Conservation (phyloP, 30 jellyfish, hydroid and myxozoan genomes). For the Turritopsis rubra region DNA sequence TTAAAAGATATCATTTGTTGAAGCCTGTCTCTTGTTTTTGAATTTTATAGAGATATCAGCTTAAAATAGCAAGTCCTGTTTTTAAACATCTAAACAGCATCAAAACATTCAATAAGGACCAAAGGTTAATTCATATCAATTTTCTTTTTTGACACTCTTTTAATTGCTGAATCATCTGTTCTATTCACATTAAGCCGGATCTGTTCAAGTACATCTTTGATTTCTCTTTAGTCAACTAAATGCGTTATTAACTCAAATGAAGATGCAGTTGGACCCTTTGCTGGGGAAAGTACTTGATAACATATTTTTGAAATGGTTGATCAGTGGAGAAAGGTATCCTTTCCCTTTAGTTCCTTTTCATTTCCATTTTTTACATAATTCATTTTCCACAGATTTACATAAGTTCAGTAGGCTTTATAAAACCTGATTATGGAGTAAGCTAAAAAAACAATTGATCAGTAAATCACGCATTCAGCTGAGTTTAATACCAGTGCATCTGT, state of each 20-base stretch:
- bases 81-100: neutral
- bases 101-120: neutral
- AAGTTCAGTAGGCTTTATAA: too few species aligned
- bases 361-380: too few species aligned
- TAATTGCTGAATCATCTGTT: too few species aligned
- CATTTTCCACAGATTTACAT: too few species aligned
- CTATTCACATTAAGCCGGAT: too few species aligned
- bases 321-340: slow-evolving; percentile 10
- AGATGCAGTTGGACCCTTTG: neutral
- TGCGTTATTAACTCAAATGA: neutral
- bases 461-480: too few species aligned
- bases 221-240: neutral
- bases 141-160: too few species aligned
- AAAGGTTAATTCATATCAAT: neutral
- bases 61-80: neutral
- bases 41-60: neutral
- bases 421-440: too few species aligned
- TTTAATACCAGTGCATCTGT: too few species aligned
- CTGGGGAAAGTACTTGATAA: neutral
- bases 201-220: neutral
- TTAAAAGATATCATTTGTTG: too few species aligned
- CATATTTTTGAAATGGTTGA: slow-evolving; percentile 1
- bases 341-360: neutral
- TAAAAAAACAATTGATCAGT: too few species aligned
- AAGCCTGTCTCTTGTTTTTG: neutral